Percentiles rank a stretch among this genome's conserved stretches.
Evolutionary conservation across 2,797 vertebrate species (phyloP).

Genomic region (Sylvia borin): DNA sequence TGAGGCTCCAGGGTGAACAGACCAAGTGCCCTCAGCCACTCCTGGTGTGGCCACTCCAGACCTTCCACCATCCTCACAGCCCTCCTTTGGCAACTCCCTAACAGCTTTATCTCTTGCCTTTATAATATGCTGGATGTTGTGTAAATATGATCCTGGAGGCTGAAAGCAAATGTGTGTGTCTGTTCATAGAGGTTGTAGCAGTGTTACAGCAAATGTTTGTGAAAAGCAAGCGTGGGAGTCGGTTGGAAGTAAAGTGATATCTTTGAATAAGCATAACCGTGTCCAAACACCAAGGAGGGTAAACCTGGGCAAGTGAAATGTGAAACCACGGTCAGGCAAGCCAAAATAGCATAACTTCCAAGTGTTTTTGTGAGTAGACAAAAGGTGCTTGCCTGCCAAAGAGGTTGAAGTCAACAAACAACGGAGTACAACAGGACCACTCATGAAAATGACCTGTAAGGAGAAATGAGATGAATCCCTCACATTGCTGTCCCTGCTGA

Average conservation of each 20-base stretch:
- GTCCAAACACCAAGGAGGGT: neutral
- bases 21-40: neutral
- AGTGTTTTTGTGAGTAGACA: neutral
- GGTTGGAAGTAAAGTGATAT: slow-evolving; percentile 7
- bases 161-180: neutral
- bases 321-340: neutral
- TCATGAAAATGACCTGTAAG: neutral
- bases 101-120: neutral
- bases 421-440: neutral
- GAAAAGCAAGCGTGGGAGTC: neutral
- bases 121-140: neutral
- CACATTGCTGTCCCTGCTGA: neutral
- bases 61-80: neutral
- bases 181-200: neutral
- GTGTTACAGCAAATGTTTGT: neutral
- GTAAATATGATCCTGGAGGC: neutral
- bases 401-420: neutral
- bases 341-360: neutral
- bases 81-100: neutral
- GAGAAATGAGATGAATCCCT: neutral
- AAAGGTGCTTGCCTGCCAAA: neutral
- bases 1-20: neutral
- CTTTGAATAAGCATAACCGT: neutral
- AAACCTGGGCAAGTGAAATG: slow-evolving; percentile 8
- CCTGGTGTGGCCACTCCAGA: neutral